Evolutionary conservation across 2,888 invertebrate genomes (phyloP), one percentile per base, ranked within the genome.

Genomic region (Melanostoma scalare): DNA sequence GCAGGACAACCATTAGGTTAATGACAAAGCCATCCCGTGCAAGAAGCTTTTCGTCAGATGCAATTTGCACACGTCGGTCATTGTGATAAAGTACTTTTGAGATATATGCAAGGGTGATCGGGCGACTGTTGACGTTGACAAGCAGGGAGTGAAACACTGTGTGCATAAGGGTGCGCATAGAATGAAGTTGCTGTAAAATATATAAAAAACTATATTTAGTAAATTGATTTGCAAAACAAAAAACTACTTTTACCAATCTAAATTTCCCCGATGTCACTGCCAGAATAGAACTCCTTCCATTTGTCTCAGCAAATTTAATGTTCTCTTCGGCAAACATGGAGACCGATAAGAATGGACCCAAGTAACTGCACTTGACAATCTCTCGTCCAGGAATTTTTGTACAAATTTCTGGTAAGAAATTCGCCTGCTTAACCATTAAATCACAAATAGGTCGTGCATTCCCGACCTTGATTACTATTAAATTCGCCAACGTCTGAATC

Each of bases 11-110:
- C 88, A 98, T 94, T 20, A 99, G 92, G 92, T 99, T 99, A 87
- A 99, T 92, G 96, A 99, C 97, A 91, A 98, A 98, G 0, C 99
- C 99, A 91, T 99, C 98, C 4, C 97, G 96, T 8, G 98, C 97
- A 0, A 98, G 93, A 1, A 95, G 93, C 75, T 96, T 93, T 88
- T 98, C 97, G 89, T 98, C 97, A 40, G 95, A 96, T 89, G 97
- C 97, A 87, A 99, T 93, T 90, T 98, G 98, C 2, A 97, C 94
- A 44, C 98, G 93, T 85, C 97, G 96, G 87, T 96, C 95, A 89
- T 99, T 99, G 87, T 94, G 92, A 78, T 94, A 94, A 69, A 99
- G 91, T 6, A 97, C 92, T 67, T 94, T 93, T 0, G 96, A 94
- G 72, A 99, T 93, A 91, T 96, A 99, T 75, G 94, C 93, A 63